Percentiles rank a stretch among this genome's conserved stretches.
Evolutionary conservation across 2,113 vertebrate species (phyloP).

Genomic region (Potamarius usumacintae): DNA sequence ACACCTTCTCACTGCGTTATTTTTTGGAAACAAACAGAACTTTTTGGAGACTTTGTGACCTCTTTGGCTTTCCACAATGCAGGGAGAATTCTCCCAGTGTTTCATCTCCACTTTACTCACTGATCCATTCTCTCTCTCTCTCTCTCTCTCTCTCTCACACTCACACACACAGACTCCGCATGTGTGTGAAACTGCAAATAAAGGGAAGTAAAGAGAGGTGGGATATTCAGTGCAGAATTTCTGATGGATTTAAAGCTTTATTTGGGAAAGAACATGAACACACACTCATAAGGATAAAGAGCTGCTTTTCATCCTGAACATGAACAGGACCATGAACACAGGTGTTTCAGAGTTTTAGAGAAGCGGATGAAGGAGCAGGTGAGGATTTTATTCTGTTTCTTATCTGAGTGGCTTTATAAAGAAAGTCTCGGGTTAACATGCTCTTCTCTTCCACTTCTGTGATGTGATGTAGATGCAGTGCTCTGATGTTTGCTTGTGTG

Average conservation of each 20-base stretch:
- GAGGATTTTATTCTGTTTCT: neutral
- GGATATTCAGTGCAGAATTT: neutral
- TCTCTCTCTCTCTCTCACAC: neutral
- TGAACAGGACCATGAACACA: neutral
- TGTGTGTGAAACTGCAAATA: neutral
- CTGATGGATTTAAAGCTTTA: neutral
- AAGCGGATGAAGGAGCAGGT: neutral
- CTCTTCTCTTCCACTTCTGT: neutral
- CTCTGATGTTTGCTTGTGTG: neutral
- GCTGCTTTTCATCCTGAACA: neutral
- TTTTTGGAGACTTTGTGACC: neutral
- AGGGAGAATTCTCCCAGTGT: neutral
- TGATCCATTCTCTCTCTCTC: neutral
- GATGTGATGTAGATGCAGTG: neutral
- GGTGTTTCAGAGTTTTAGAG: neutral
- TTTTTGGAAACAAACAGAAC: neutral
- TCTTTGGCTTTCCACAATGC: constrained; percentile 28
- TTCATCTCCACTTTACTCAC: neutral
- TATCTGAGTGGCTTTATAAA: neutral
- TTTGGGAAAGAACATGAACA: neutral
- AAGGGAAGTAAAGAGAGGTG: neutral
- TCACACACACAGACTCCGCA: neutral
- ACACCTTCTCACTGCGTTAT: neutral
- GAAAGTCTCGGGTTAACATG: neutral
- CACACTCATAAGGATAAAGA: neutral